These are phyloP conservation scores for Nasonia longicornis DNA, from an alignment of 1,140 invertebrate genomes.

Conservation along the genomic window DNA sequence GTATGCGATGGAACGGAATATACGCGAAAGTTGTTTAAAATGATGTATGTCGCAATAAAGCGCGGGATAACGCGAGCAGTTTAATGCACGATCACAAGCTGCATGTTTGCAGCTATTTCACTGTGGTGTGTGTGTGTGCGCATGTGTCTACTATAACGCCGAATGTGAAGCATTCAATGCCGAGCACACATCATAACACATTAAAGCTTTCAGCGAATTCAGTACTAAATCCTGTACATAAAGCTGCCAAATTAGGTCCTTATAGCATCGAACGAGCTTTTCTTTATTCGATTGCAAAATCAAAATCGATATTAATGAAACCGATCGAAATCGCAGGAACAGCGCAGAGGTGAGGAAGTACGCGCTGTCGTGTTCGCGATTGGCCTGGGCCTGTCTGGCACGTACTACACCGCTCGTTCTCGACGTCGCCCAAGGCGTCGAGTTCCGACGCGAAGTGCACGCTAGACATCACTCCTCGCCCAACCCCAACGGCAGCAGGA, in stretches of 20 bases:
- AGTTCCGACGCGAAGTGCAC: slow-evolving; percentile 74
- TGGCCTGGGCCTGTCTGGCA: slow-evolving; percentile 77
- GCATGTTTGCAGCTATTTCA: background rate
- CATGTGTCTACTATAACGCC: background rate
- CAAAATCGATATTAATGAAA: background rate
- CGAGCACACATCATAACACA: slow-evolving; percentile 10
- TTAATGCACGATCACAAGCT: slow-evolving; percentile 13
- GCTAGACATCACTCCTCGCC: slow-evolving; percentile 75
- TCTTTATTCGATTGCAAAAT: background rate
- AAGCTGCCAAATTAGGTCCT: background rate
- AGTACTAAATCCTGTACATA: background rate
- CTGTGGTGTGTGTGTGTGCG: no score
- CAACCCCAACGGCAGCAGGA: slow-evolving; percentile 70
- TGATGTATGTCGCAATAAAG: background rate
- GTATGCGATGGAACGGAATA: background rate
- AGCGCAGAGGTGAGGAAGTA: slow-evolving; percentile 76
- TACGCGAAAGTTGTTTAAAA: background rate
- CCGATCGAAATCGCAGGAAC: background rate
- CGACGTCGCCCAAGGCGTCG: slow-evolving; percentile 54
- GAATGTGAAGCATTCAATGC: slow-evolving; percentile 20
- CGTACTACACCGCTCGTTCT: slow-evolving; percentile 61
- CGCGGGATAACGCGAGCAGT: background rate
- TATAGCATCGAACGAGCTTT: background rate
- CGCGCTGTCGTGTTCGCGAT: slow-evolving; percentile 73
- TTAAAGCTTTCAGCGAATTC: slow-evolving; percentile 4